Conservation (phyloP, 2,888 invertebrate genomes). For the Eubasilissa splendida region DNA sequence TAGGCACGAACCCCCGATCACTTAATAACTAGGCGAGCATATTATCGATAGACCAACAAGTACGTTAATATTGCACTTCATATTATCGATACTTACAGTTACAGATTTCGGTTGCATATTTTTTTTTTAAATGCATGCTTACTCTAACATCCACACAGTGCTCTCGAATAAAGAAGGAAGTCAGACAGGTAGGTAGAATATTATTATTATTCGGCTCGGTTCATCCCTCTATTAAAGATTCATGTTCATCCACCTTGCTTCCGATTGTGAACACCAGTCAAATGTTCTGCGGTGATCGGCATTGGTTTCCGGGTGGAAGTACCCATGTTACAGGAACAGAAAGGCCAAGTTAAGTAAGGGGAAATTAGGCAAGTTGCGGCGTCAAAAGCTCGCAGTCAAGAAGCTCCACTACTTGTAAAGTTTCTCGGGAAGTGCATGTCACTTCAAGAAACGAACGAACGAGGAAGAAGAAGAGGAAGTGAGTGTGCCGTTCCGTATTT, state of each 20-base stretch:
- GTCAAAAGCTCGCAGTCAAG: not conserved
- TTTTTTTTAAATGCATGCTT: too few species aligned
- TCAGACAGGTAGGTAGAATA: not conserved
- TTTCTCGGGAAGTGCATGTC: slow-evolving; percentile 25
- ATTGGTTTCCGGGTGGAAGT: not conserved
- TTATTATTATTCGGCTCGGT: slow-evolving; percentile 8
- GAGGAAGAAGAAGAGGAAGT: not conserved
- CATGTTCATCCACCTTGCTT: not conserved
- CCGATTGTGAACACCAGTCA: not conserved
- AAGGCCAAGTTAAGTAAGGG: slow-evolving; percentile 1
- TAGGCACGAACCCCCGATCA: too few species aligned
- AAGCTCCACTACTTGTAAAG: not conserved
- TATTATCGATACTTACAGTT: too few species aligned
- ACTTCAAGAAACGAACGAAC: slow-evolving; percentile 4
- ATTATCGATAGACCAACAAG: too few species aligned
- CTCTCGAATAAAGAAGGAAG: not conserved
- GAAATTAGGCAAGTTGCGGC: slow-evolving; percentile 22
- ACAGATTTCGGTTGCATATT: too few species aligned
- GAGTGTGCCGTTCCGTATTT: too few species aligned
- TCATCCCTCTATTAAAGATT: slow-evolving; percentile 15
- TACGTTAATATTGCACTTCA: too few species aligned
- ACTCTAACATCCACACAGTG: not conserved
- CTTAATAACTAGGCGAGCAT: too few species aligned
- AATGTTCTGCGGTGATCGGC: slow-evolving; percentile 15
- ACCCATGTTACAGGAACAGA: not conserved